Percentiles rank a stretch among this genome's conserved stretches.
phyloP scores from a whole-genome alignment of 2,888 invertebrate genomes.

The Pollenia amentaria region DNA sequence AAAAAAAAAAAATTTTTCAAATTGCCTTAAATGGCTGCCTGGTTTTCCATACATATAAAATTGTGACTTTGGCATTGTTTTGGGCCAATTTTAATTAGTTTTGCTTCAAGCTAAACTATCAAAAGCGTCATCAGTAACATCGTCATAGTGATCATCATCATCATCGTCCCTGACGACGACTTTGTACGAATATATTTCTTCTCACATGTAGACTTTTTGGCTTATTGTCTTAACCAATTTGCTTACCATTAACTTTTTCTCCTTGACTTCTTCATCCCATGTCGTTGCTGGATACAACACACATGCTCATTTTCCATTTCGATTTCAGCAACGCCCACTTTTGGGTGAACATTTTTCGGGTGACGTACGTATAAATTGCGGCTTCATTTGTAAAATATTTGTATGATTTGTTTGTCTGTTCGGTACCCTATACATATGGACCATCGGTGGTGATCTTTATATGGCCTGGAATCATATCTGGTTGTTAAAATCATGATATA shows the following conservation, averaged over 20 bases:
- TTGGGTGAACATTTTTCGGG: constrained; percentile 81
- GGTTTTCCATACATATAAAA: constrained; percentile 13
- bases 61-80: constrained; percentile 77
- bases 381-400: constrained; percentile 65
- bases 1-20: constrained; percentile 19
- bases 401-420: constrained; percentile 29
- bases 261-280: constrained; percentile 58
- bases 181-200: constrained; percentile 30
- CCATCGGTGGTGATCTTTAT: no score
- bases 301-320: constrained; percentile 82
- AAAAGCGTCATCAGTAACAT: constrained; percentile 65
- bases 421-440: constrained; percentile 12
- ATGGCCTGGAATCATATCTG: no score
- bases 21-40: constrained; percentile 58
- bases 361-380: constrained; percentile 75
- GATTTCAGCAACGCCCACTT: constrained; percentile 82
- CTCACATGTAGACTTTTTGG: constrained; percentile 22
- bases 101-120: constrained; percentile 80
- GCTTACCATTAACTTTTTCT: constrained; percentile 62
- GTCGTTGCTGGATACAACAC: constrained; percentile 16
- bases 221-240: constrained; percentile 75
- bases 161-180: constrained; percentile 45
- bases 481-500: no score
- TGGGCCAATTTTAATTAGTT: constrained; percentile 84
- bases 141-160: constrained; percentile 56